Base-by-base conservation (phyloP, 2,113 vertebrate genomes). In the Nematolebias whitei region DNA sequence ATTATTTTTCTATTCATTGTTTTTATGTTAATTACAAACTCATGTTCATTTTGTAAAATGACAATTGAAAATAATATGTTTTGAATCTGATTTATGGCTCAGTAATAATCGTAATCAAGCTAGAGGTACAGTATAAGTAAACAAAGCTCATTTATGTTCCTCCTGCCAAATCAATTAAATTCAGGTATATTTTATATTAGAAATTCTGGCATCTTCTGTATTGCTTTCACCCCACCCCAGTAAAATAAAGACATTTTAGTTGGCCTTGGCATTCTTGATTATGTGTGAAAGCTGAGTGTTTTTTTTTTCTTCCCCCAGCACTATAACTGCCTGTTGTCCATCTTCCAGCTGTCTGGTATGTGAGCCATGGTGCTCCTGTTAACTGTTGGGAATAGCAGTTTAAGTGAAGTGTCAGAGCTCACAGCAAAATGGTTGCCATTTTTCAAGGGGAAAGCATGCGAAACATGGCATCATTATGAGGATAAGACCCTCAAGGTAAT, bases 401-500 rank as follows among this genome's bases (percentile, higher is more conserved):
- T 89, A 87, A 90, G 85, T 79, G 65, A 65, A 74, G 72, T 88
- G 84, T 90, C 82, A 84, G 63, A 83, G 78, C 80, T 74, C 55
- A 55, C 40, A 78, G 84, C 68, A 80, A 85, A 88, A 89, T 82
- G 71, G 83, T 71, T 63, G 71, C 80, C 79, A 91, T 90, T 87
- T 81, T 76, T 90, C 80, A 86, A 66, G 58, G 64, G 63, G 64
- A 81, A 86, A 77, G 80, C 76, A 78, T 69, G 76, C 67, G n/a
- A 71, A 78, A 89, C 83, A 76, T 78, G 71, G 79, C 80, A 89
- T 84, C 88, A 84, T 90, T 92, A 88, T 84, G 81, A 43, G 59
- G 77, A 88, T 79, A 69, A 77, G 69, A 83, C 85, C 81, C 84
- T 92, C 76, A 89, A 90, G 87, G 88, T 89, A 88, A 89, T 84